Evolutionary conservation across 2,888 invertebrate genomes (phyloP), one percentile per base, ranked within the genome.

Genomic region (Dolichomitus sp.): DNA sequence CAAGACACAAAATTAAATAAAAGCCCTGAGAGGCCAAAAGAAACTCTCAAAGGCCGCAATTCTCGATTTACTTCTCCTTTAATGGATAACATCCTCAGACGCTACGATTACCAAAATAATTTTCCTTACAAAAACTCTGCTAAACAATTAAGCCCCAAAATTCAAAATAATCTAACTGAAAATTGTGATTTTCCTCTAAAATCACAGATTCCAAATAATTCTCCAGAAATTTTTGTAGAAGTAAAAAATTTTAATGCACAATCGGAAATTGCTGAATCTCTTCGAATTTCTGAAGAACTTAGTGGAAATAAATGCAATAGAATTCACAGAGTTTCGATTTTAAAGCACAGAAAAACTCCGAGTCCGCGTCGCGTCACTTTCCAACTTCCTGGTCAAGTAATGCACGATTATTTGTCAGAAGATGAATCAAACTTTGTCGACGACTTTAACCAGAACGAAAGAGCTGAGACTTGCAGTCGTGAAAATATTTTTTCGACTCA

Each of bases 291-390:
- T 0, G 70, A 48, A 17, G 27, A 27, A n/a, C 30, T 27, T 9
- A 42, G 14, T 7, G 17, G 9, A 9, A 61, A 37, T 4, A 61
- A 61, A 61, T 37, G 37, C 19, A 19, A 61, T 14, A 52, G 14
- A 23, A 23, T 11, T 23, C 42, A 17, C 2, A 42, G 77, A 37
- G 52, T 57, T 17, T 72, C 75, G 61, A 70, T 83, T 19, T 50
- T 72, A 7, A 77, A 75, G 50, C 61, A 68, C 14, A 61, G 54
- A 33, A 83, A 69, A 48, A 81, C 52, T 76, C 75, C 80, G 59
- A 83, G 68, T 73, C 80, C 68, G 81, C 78, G 76, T 72, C 80
- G 63, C 5, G 83, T 85, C n/a, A 83, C 81, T 14, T 85, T 85
- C 73, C 69, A 72, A 9, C 79, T 83, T 48, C 83, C 85, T 12